Base-by-base conservation (phyloP, 2,113 vertebrate genomes). In the Nyctereutes procyonoides region DNA sequence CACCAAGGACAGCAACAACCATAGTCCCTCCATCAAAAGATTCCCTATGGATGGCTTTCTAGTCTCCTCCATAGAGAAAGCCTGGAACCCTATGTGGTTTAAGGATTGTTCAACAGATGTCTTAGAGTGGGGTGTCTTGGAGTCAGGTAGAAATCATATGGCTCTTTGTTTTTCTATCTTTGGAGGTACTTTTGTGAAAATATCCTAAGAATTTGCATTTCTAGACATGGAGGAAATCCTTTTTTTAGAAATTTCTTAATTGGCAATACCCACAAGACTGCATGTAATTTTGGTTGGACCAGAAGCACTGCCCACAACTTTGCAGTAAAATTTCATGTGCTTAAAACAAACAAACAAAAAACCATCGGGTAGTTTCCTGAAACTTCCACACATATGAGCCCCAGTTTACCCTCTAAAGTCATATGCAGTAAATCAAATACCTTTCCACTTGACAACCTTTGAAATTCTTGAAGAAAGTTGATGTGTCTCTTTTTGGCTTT, bases 1-100 rank as follows among this genome's bases (percentile, higher is more conserved):
- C 63, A 98, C 96, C 92, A 94, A 20, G 84, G 90, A 97, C 48
- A 97, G 90, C 62, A 3, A 38, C 65, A 26, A 69, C 7, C 53
- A 35, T 24, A 43, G 10, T 10, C 2, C 3, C 2, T 1, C 3
- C 10, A 62, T 4, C 0, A 15, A 16, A 43, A 55, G n/a, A 48
- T 32, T 76, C 26, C 22, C 67, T 53, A 24, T n/a, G 11, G 17
- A 17, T 9, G 43, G 10, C 17, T n/a, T 13, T 48, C 60, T 13
- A 48, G 35, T 6, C 15, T 53, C 62, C 20, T 73, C 53, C 43
- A 55, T 0, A 94, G 76, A 63, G 69, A 90, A 63, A 38, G 16
- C 19, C 38, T n/a, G 26, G 63, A 14, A 58, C 8, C 43, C 48
- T 26, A 30, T 95, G 56, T 74, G 30, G 8, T 79, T 87, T 62